Evolutionary conservation across 2,888 invertebrate species (phyloP).

Genomic region (Archaeoteleia sp.): DNA sequence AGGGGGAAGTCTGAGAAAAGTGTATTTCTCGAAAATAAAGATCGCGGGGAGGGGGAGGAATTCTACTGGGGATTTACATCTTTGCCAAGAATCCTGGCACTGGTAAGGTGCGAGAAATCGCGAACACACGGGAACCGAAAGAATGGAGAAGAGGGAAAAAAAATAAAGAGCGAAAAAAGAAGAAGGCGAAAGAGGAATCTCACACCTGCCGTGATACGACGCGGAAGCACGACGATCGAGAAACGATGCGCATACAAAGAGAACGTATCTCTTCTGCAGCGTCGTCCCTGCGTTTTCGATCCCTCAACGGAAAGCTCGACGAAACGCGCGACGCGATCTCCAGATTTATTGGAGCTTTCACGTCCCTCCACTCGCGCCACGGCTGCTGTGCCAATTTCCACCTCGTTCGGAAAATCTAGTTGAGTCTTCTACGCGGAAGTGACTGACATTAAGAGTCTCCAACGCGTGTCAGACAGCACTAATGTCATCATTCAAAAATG

Average conservation of each 20-base stretch:
- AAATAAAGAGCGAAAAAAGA: slow-evolving; percentile 3
- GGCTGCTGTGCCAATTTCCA: slow-evolving; percentile 21
- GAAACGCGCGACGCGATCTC: neutral
- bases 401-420: slow-evolving; percentile 19
- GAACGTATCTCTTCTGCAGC: slow-evolving; percentile 16
- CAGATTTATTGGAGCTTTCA: slow-evolving; percentile 36
- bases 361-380: neutral
- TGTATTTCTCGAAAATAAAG: neutral
- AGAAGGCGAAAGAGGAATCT: slow-evolving; percentile 13
- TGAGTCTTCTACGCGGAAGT: slow-evolving; percentile 23
- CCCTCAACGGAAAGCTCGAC: slow-evolving; percentile 16
- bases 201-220: slow-evolving; percentile 28
- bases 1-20: too few species aligned
- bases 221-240: slow-evolving; percentile 8
- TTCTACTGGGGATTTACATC: too few species aligned
- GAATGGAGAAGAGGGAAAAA: slow-evolving; percentile 1
- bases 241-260: slow-evolving; percentile 19
- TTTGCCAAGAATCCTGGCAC: neutral
- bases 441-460: slow-evolving; percentile 28
- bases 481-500: slow-evolving; percentile 1
- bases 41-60: too few species aligned
- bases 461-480: slow-evolving; percentile 14
- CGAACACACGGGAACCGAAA: too few species aligned
- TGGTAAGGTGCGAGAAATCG: neutral
- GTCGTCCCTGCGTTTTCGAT: slow-evolving; percentile 4